A percentile compares a stretch with the other conserved stretches of the same genome.
Evolutionary conservation across 1,140 invertebrate genomes (phyloP).

Genomic region (Trissolcus basalis): DNA sequence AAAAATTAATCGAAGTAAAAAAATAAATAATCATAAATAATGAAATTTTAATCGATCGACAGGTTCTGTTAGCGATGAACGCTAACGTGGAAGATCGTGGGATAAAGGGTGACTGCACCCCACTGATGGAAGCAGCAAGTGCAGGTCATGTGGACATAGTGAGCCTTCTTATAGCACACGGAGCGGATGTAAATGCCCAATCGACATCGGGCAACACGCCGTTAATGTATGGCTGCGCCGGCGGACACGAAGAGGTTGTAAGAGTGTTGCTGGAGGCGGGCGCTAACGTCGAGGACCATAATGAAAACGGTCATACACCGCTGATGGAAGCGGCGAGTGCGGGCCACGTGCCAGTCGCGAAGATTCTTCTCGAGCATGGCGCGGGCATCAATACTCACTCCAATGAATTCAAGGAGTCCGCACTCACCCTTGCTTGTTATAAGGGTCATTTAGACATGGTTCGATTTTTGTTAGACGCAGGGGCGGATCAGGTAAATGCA

Average conservation of each 20-base stretch:
- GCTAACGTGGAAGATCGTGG: slow-evolving; percentile 98
- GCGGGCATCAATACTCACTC: slow-evolving; percentile 99
- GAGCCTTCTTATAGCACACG: slow-evolving; percentile 90
- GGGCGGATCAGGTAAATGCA: slow-evolving; percentile 91
- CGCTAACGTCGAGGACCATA: slow-evolving; percentile 98
- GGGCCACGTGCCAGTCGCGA: slow-evolving; percentile 95
- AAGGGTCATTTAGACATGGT: slow-evolving; percentile 99
- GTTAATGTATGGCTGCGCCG: slow-evolving; percentile 98
- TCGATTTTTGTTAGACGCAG: slow-evolving; percentile 93
- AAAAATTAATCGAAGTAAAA: too few relatives aligned
- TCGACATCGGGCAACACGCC: slow-evolving; percentile 97
- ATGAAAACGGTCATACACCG: slow-evolving; percentile 99
- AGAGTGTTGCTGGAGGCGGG: slow-evolving; percentile 90
- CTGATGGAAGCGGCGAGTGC: slow-evolving; percentile 99
- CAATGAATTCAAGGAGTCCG: slow-evolving; percentile 98
- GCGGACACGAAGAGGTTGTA: slow-evolving; percentile 95
- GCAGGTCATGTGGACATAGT: slow-evolving; percentile 97
- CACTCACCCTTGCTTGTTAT: slow-evolving; percentile 96
- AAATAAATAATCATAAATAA: too few relatives aligned
- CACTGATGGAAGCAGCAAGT: slow-evolving; percentile 96
- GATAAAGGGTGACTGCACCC: slow-evolving; percentile 96
- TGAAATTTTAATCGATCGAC: neutral
- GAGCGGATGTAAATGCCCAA: slow-evolving; percentile 97
- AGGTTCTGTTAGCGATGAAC: slow-evolving; percentile 96
- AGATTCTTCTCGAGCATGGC: slow-evolving; percentile 92